A percentile compares a stretch with the other conserved stretches of the same genome.
Conservation (phyloP, 2,113 vertebrate genomes). For the Gila orcuttii region DNA sequence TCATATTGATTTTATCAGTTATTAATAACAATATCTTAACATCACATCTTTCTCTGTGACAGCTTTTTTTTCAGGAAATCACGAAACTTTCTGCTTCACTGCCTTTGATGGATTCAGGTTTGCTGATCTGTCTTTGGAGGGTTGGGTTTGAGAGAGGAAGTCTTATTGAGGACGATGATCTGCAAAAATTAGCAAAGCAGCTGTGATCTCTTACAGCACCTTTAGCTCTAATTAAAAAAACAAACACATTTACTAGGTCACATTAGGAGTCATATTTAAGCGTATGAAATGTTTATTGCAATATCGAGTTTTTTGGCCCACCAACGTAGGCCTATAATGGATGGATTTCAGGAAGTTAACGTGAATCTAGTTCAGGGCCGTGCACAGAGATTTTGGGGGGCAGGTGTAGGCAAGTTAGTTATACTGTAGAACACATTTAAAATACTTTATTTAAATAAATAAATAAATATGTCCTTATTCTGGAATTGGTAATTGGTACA, state of each 20-base stretch:
- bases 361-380: not conserved
- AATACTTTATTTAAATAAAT: too few relatives aligned
- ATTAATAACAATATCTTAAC: too few relatives aligned
- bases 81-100: not conserved
- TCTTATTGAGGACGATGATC: not conserved
- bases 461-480: too few relatives aligned
- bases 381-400: too few relatives aligned
- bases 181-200: not conserved
- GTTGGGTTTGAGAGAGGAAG: not conserved
- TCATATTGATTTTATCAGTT: too few relatives aligned
- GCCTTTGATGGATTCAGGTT: not conserved
- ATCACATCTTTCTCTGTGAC: not conserved
- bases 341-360: not conserved
- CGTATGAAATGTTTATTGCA: not conserved
- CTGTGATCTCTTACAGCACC: slow-evolving; percentile 1
- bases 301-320: not conserved
- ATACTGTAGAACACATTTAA: too few relatives aligned
- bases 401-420: too few relatives aligned
- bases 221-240: not conserved
- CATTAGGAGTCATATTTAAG: not conserved
- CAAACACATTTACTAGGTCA: not conserved
- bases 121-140: not conserved
- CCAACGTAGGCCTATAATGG: not conserved
- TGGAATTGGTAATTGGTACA: too few relatives aligned
- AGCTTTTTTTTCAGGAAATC: not conserved